phyloP scores from a whole-genome alignment of 1,140 invertebrate species.

The Orius insidiosus region DNA sequence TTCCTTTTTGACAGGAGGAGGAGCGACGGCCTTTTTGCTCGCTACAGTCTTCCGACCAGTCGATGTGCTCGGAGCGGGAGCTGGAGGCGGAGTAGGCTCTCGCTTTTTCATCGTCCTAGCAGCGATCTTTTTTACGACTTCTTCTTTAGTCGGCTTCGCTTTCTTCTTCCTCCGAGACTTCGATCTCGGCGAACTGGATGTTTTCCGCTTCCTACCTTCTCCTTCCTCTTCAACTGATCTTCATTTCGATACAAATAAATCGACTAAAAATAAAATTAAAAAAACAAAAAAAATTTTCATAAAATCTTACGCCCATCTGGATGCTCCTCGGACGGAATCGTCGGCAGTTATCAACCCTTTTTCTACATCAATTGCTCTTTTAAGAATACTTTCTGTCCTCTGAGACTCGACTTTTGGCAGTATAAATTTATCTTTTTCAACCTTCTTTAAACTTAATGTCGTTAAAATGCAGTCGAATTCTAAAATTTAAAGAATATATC shows the following conservation, averaged over 20 bases:
- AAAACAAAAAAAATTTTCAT: background rate
- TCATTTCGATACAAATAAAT: constrained; percentile 63
- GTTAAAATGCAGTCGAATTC: constrained; percentile 81
- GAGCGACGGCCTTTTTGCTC: constrained; percentile 8
- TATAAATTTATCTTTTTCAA: constrained; percentile 51
- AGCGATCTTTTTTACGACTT: constrained; percentile 1
- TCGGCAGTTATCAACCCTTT: constrained; percentile 39
- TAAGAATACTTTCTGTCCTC: constrained; percentile 66
- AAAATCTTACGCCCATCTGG: constrained; percentile 64
- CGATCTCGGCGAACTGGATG: background rate
- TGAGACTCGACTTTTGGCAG: constrained; percentile 52
- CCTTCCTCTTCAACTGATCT: constrained; percentile 48
- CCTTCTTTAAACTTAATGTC: constrained; percentile 56
- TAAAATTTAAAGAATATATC: no score
- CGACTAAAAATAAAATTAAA: constrained; percentile 38
- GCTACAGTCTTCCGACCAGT: background rate
- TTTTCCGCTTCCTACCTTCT: constrained; percentile 9
- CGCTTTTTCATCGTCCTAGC: constrained; percentile 4
- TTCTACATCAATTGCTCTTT: constrained; percentile 67
- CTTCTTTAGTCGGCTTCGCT: constrained; percentile 5
- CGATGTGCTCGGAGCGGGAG: background rate
- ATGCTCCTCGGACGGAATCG: constrained; percentile 58
- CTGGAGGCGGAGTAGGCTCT: background rate
- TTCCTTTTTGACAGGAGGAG: constrained; percentile 8
- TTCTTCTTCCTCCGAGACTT: background rate